Evolutionary conservation across 2,888 invertebrate genomes (phyloP), one percentile per base, ranked within the genome.

Genomic region (Caenorhabditis wallacei): DNA sequence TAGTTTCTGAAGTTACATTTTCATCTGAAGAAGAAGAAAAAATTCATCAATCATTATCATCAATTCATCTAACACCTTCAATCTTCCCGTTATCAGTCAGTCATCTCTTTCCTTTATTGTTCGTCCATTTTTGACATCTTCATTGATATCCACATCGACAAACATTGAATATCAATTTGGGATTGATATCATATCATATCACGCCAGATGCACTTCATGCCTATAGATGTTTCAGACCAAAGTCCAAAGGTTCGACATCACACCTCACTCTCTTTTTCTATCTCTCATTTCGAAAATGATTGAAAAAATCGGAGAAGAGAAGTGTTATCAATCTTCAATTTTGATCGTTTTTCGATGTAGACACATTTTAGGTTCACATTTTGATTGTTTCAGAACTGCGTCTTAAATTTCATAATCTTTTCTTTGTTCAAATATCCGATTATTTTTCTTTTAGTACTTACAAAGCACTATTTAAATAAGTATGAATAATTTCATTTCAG

Each of bases 171-270:
- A 40, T 40, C 10, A 37, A 24, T n/a, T n/a, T 18, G 22, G 11
- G 30, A 59, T 48, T 35, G 37, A 30, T 71, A 59, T 57, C 59
- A 59, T 35, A 61, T 71, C 70, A 46, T 16, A 68, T 75, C 64
- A 76, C 76, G 53, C 76, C 56, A 57, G 61, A 20, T 46, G 48
- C 30, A 51, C 48, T 56, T 64, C 64, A 40, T 46, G 22, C 53
- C 59, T 51, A 54, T 51, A 43, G 4, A 5, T 40, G 48, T 46
- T 5, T 43, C 51, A 18, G 68, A 68, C 54, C 61, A 69, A 59
- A 80, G 70, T 78, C 78, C 70, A 70, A 61, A 70, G 63, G 70
- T 78, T 48, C 18, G 10, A 70, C 69, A 63, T 78, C 70, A 78
- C 68, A 76, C 76, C 68, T 76, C 76, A 22, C 51, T 20, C 57